Evolutionary conservation across 2,888 invertebrate genomes (phyloP), one percentile per base, ranked within the genome.

Genomic region (Chrysolina oricalcia): DNA sequence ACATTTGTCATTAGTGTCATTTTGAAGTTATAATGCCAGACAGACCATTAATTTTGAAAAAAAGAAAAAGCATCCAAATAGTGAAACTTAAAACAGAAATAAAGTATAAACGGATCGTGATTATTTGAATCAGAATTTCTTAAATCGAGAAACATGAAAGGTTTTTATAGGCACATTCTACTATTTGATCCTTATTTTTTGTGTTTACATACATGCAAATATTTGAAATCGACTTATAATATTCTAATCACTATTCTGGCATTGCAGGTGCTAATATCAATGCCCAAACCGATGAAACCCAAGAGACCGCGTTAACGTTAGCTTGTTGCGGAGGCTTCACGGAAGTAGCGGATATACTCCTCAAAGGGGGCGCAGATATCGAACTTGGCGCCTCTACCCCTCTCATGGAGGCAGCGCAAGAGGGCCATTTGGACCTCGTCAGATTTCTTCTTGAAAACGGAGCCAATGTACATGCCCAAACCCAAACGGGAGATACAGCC

Each of bases 321-420:
- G 97, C 98, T 15, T 97, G 97, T 87, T 97, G 97, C 89, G 97
- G 97, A 35, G 98, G 98, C 81, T 98, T 98, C 89, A 93, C 96
- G 62, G 98, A 98, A 87, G 96, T 97, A 66, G 97, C 98, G 0
- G 97, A 98, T 88, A 97, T 97, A 89, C 93, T 99, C 70, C 95
- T 98, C 83, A 97, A 97, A 88, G 96, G 97, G 67, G 98, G 98
- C 59, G 98, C 98, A 3, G 97, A 98, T 87, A 93, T 97, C 68
- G 98, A 98, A 88, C 91, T 98, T 53, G 99, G 97, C 69, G 97
- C 97, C 17, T 98, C 98, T 72, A 98, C 98, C 15, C 98, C 99
- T 0, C 91, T 99, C 5, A 99, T 99, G 98, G 99, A 99, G 90
- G 98, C 99, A 56, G 95, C 98, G 5, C 99, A 99, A 89, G 99